These are phyloP conservation scores for Aptenodytes forsteri DNA, from an alignment of 2,113 vertebrate genomes.

Conservation along the genomic window DNA sequence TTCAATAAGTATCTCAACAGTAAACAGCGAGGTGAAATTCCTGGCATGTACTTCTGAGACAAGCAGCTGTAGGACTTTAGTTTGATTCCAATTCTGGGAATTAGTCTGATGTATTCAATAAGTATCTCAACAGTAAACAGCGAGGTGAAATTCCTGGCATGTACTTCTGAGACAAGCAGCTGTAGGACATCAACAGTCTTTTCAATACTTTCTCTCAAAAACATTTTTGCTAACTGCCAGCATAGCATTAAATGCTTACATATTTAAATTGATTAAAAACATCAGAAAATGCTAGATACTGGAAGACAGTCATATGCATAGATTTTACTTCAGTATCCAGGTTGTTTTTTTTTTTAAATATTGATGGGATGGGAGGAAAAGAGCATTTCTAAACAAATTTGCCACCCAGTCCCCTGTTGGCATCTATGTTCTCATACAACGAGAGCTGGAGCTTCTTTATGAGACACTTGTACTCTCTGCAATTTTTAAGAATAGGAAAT, in stretches of 20 bases:
- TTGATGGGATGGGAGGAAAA: neutral
- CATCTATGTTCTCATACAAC: neutral
- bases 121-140: neutral
- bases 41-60: neutral
- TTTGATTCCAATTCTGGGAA: neutral
- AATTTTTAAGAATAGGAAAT: neutral
- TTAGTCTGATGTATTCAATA: neutral
- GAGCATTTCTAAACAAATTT: neutral
- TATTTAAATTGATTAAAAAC: neutral
- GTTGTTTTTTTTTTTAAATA: neutral
- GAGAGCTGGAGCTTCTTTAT: neutral
- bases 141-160: neutral
- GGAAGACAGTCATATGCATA: neutral
- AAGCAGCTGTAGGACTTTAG: neutral
- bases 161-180: neutral
- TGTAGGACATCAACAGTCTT: neutral
- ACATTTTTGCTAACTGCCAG: neutral
- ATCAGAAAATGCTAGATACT: neutral
- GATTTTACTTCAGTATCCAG: neutral
- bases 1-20: neutral
- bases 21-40: neutral
- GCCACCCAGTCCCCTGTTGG: neutral
- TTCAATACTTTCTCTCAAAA: neutral
- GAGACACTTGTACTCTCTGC: neutral
- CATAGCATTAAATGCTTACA: neutral